Evolutionary conservation across 1,140 invertebrate genomes (phyloP), one percentile per base, ranked within the genome.

Genomic region (Drosophila pachea): DNA sequence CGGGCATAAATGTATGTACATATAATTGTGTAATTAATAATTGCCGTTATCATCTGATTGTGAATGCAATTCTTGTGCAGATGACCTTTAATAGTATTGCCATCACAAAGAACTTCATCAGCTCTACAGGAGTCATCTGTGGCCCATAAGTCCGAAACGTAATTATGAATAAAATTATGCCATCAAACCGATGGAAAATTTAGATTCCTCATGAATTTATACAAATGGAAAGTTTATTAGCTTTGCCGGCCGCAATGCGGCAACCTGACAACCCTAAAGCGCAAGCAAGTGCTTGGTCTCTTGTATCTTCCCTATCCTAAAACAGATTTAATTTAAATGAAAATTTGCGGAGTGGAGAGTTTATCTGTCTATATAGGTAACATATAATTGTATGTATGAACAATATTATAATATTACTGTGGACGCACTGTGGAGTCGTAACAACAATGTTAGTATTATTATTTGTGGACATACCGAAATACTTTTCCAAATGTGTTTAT

Each of bases 201-300:
- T 11, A 14, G 4, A 31, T 45, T 43, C 14, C 2, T 16, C 29
- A 8, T 0, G 4, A 40, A 12, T 7, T 8, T 32, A 38, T 2
- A 35, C 14, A 16, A n/a, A 4, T 36, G n/a, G 6, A 6, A 9
- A 31, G 4, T 22, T 14, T 60, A 48, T 61, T 32, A 29, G 12
- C n/a, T 61, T 43, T 33, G 7, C 40, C 12, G 12, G 52, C 16
- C 11, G 32, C 35, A 9, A 7, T 16, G 35, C 40, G 43, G 60
- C 6, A 35, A 56, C 72, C 54, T 84, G 79, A 79, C 78, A 83
- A 79, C 78, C 81, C 79, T 82, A 49, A 45, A 73, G 69, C 64
- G 14, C 38, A 63, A 64, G 43, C 47, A 74, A 84, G 59, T 47
- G 49, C 38, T 61, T 45, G n/a, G 35, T 64, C 22, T 54, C 48